Conservation (phyloP, 2,888 invertebrate genomes). For the Amiota minor region DNA sequence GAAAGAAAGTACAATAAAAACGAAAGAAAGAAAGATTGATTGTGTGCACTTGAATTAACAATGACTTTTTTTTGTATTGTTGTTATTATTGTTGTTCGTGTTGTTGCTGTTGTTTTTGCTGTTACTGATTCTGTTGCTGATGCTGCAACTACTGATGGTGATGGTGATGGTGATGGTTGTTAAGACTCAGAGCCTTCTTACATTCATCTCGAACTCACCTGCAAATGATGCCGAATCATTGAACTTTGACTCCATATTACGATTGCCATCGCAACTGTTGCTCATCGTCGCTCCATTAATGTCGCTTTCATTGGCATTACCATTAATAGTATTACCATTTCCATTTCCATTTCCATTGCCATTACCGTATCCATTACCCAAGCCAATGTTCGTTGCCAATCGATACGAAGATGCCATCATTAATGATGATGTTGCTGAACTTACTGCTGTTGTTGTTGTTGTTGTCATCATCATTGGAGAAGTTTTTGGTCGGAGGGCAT, state of each 20-base stretch:
- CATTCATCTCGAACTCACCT: conserved; percentile 56
- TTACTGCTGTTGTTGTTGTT: conserved; percentile 51
- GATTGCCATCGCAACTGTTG: conserved; percentile 68
- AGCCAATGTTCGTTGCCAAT: conserved; percentile 35
- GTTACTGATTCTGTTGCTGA: conserved; percentile 4
- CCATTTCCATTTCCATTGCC: conserved; percentile 41
- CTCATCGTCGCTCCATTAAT: conserved; percentile 34
- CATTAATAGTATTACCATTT: conserved; percentile 42
- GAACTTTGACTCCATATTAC: conserved; percentile 66
- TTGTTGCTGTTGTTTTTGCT: conserved; percentile 24
- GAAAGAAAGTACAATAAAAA: background rate
- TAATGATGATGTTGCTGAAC: conserved; percentile 16
- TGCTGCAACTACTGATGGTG: conserved; percentile 33
- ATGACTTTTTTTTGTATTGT: conserved; percentile 17
- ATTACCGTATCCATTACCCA: conserved; percentile 28
- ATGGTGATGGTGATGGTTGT: background rate
- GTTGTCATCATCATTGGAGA: conserved; percentile 39
- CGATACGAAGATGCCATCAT: no score
- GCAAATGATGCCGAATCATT: conserved; percentile 43
- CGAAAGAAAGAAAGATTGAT: conserved; percentile 18
- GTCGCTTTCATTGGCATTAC: conserved; percentile 5
- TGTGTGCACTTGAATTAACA: conserved; percentile 27
- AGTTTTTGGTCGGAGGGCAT: conserved; percentile 52
- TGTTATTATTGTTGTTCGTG: conserved; percentile 9
- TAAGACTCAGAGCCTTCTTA: background rate